These are phyloP conservation scores for Eupithecia exiguata DNA, from an alignment of 2,888 invertebrate species.

Conservation along the genomic window DNA sequence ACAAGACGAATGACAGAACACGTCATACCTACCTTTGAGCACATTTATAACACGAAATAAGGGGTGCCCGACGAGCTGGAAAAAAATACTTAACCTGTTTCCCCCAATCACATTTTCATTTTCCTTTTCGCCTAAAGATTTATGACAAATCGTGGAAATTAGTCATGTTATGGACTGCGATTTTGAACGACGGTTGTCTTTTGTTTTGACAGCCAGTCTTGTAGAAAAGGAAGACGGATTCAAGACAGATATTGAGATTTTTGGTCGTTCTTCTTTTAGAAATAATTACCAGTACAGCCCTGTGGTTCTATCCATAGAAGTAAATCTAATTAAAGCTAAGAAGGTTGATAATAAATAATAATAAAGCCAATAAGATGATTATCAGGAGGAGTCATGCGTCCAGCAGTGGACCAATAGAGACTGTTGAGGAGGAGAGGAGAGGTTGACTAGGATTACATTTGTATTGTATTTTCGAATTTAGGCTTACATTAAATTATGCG, in stretches of 20 bases:
- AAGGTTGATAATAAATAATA: too few species aligned
- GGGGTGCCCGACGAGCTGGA: constrained; percentile 68
- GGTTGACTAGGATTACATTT: neutral
- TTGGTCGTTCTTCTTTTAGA: neutral
- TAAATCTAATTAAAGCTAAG: neutral
- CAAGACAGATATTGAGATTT: neutral
- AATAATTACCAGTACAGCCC: neutral
- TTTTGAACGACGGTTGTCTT: constrained; percentile 10
- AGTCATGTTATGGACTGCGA: constrained; percentile 23
- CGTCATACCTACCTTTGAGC: constrained; percentile 52
- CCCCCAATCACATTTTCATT: constrained; percentile 73
- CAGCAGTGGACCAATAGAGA: too few species aligned
- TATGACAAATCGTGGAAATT: constrained; percentile 64
- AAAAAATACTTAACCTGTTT: constrained; percentile 72
- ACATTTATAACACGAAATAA: constrained; percentile 63
- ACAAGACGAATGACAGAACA: constrained; percentile 62
- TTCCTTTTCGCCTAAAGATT: constrained; percentile 62
- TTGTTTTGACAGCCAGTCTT: constrained; percentile 13
- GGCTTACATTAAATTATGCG: neutral
- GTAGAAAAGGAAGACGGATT: neutral
- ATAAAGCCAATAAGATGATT: too few species aligned
- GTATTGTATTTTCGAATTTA: neutral
- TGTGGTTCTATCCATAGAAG: neutral
- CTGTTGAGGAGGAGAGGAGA: too few species aligned
- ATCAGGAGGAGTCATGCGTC: too few species aligned